Base-by-base conservation (phyloP, 2,888 invertebrate genomes). In the Phanerotoma sp. region DNA sequence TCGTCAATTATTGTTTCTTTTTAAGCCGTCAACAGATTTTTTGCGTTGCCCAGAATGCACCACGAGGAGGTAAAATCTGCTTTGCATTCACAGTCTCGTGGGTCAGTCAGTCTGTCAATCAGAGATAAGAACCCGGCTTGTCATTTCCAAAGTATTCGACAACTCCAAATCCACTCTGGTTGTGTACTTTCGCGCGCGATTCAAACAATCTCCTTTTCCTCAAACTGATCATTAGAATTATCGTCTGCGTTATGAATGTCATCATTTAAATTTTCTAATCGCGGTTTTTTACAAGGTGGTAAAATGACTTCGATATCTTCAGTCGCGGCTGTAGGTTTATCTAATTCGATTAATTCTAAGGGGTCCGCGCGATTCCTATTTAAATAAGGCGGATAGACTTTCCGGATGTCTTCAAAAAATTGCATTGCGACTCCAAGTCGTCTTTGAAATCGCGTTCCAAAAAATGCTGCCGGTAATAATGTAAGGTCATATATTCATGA, bases 401-500 rank as follows among this genome's bases (percentile, higher is more conserved):
- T 46, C 15, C 56, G 56, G 5, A 56, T 46, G 30, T 60, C 57
- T 25, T 51, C 16, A 44, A 58, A 46, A 33, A 53, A 56, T 28
- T 45, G 48, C 54, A 56, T 37, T 51, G 57, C 13, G 54, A 54
- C 28, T 44, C 44, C 5, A n/a, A n/a, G n/a, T n/a, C 7, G 30
- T 49, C 33, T 11, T 45, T 20, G 6, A 48, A 20, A n/a, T 25
- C n/a, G 9, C 42, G 46, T 5, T 46, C 51, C 11, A 57, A 42
- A 28, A 49, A 33, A 41, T 49, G 38, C 15, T 46, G 22, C 21
- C 50, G 25, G 46, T 53, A 57, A 13, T 20, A 60, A 37, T 54
- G 46, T n/a, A 56, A 38, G 18, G 54, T 51, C 57, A 53, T 57
- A n/a, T 60, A 56, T 18, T 57, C 46, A 18, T 62, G 58, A 11